Evolutionary conservation across 2,888 invertebrate species (phyloP), one percentile per base, ranked within the genome.

Genomic region (Urechis unicinctus): DNA sequence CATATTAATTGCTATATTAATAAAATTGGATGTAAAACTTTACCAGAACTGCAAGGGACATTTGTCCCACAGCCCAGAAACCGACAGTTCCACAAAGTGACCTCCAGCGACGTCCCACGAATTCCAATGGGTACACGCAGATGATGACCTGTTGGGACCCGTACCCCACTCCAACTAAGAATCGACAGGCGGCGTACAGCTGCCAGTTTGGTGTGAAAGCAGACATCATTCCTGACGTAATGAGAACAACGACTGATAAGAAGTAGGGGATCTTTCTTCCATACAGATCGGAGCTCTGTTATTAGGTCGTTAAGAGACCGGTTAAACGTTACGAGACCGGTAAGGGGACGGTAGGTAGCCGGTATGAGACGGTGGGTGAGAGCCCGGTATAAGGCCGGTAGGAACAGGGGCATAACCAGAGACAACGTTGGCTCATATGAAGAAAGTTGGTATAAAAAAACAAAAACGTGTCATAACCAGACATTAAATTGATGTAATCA

Each of bases 61-160:
- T 58, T 6, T 25, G 29, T 21, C 60, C 60, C 4, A 58, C 22
- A 21, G 55, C 58, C 60, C 60, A 60, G 53, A 58, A 58, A 9
- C 60, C 60, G 21, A 60, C 43, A 17, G 60, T 60, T 2, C 60
- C 60, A 53, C 57, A 57, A 1, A 59, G 31, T 17, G 55, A 53
- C n/a, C 60, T 50, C 55, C 55, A 60, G 17, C 42, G 2, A n/a
- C 31, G 41, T 1, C 57, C 55, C 6, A 60, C 53, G 36, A 60
- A 55, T 50, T 60, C 60, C 47, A 60, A 30, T 21, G 60, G 52
- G 45, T 55, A 60, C 6, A 54, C 54, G 26, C 59, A 57, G 48
- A 41, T 54, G n/a, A 59, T 47, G 24, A 54, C 54, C 55, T 57
- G 51, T 24, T 29, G 25, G 48, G 50, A 54, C 1, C 58, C 58